A percentile compares a stretch with the other conserved stretches of the same genome.
Evolutionary conservation across 1,140 invertebrate species (phyloP).

Genomic region (Goniozus legneri): DNA sequence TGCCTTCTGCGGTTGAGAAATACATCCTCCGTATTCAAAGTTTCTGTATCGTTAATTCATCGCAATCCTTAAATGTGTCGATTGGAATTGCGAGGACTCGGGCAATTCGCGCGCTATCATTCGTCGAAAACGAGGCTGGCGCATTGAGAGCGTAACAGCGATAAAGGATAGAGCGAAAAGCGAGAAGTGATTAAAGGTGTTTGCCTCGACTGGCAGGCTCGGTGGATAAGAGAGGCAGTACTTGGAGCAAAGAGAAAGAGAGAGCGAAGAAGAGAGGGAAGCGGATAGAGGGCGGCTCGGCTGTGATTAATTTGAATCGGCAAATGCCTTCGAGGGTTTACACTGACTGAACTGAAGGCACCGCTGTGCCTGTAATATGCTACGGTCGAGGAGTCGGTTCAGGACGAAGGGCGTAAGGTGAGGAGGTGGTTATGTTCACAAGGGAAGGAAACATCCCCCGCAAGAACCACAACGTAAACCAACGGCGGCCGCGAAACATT

Average conservation of each 20-base stretch:
- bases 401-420: slow-evolving; percentile 9
- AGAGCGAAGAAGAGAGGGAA: slow-evolving; percentile 3
- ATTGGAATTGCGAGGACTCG: too few relatives aligned
- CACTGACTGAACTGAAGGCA: slow-evolving; percentile 34
- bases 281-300: slow-evolving; percentile 28
- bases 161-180: slow-evolving; percentile 7
- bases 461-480: slow-evolving; percentile 42
- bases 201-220: slow-evolving; percentile 9
- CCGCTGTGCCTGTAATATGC: slow-evolving; percentile 31
- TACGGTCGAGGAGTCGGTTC: slow-evolving; percentile 26
- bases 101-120: too few relatives aligned
- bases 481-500: slow-evolving; percentile 34
- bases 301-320: slow-evolving; percentile 55
- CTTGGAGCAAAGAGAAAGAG: slow-evolving; percentile 4
- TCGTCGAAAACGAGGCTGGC: too few relatives aligned
- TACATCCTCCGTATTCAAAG: too few relatives aligned
- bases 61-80: too few relatives aligned
- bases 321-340: slow-evolving; percentile 50
- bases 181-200: slow-evolving; percentile 22
- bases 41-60: too few relatives aligned
- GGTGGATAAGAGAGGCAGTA: slow-evolving; percentile 8
- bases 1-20: slow-evolving; percentile 31
- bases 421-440: slow-evolving; percentile 31
- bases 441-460: slow-evolving; percentile 46
- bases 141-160: slow-evolving; percentile 12